These are phyloP conservation scores for Iphiclides podalirius DNA, from an alignment of 2,888 invertebrate species.

Conservation along the genomic window DNA sequence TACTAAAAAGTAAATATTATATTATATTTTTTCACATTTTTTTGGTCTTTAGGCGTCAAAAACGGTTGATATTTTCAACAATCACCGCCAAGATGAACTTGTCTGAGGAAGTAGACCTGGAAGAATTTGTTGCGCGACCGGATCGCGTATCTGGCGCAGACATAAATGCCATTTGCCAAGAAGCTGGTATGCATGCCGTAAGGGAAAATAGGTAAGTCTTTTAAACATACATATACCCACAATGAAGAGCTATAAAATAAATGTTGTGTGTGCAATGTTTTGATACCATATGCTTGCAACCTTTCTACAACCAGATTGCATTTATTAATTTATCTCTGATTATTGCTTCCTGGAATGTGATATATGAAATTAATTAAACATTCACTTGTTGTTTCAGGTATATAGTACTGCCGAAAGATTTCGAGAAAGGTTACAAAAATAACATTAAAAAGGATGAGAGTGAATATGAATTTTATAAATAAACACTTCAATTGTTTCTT, in stretches of 20 bases:
- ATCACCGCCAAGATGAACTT: constrained; percentile 98
- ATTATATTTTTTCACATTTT: background rate
- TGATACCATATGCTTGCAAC: too few relatives aligned
- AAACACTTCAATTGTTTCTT: constrained; percentile 56
- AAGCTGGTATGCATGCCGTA: constrained; percentile 99
- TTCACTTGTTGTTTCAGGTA: constrained; percentile 84
- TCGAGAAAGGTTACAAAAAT: constrained; percentile 99
- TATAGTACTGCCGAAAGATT: constrained; percentile 99
- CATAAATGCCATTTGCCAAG: constrained; percentile 99
- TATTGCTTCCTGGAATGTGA: too few relatives aligned
- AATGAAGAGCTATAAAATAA: too few relatives aligned
- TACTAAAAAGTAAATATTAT: background rate
- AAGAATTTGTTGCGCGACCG: constrained; percentile 98
- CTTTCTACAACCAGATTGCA: too few relatives aligned
- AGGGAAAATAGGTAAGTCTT: constrained; percentile 90
- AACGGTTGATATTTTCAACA: constrained; percentile 98
- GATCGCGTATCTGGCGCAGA: constrained; percentile 99
- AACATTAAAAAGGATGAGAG: constrained; percentile 99
- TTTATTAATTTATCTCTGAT: too few relatives aligned
- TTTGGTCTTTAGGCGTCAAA: constrained; percentile 82
- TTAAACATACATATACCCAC: too few relatives aligned
- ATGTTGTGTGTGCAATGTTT: too few relatives aligned
- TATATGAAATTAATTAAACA: too few relatives aligned
- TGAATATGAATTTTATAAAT: constrained; percentile 99
- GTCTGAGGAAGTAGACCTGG: constrained; percentile 98